Base-by-base conservation (phyloP, 35 echinoderm and acorn worm genomes). In the Holothuria glaberrima region DNA sequence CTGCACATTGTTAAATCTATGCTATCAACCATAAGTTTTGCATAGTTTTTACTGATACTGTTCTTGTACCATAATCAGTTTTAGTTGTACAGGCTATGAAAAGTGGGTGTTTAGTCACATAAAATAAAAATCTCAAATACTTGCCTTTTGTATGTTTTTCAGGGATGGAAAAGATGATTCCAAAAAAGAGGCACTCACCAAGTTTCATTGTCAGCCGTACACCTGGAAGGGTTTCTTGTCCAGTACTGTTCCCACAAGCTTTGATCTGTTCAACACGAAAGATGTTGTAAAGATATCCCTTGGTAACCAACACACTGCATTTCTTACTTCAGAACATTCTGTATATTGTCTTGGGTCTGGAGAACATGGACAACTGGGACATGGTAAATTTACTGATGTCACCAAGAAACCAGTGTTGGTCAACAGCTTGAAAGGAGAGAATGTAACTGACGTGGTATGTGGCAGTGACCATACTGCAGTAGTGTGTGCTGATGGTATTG, bases 391-490 rank as follows among this genome's bases (percentile, higher is more conserved):
- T 67, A 83, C 91, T 13, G 97, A 99, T 60, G 89, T 99, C 26
- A 99, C 97, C 19, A 94, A 95, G 48, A 82, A 95, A 72, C 97
- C 97, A 9, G 71, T 99, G 0, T 88, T 99, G n/a, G 97, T 99
- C 16, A 89, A 89, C 58, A 89, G 92, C n/a, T 64, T 99, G 68
- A 94, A 94, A 70, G 91, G 93, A 21, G 97, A 99, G 79, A 99
- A 99, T 78, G 93, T 99, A 44, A 88, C 91, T 2, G 93, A 98
- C 61, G 93, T 99, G 16, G 97, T 94, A 9, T 99, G 97, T 26
- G 96, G 97, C n/a, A 59, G 38, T n/a, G 94, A 99, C 48, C 97
- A 99, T 35, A 99, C 97, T 6, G 93, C 88, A 44, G 96, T 99
- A 33, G 91, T 99, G 46, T 99, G 97, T 54, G 82, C 88, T 60